Conservation (phyloP, 2,888 invertebrate species). For the Troides oblongomaculatus region DNA sequence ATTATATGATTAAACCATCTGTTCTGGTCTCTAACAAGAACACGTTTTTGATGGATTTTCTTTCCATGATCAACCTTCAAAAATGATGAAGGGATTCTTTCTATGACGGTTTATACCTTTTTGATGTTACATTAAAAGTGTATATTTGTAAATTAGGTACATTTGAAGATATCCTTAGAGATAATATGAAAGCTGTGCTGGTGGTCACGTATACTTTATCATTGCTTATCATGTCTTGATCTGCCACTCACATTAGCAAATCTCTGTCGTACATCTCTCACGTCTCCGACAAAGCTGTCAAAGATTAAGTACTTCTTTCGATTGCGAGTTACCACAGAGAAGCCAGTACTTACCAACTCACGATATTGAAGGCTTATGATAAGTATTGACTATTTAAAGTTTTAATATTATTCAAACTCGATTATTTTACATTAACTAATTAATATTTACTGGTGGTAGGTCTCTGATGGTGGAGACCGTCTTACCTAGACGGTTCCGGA, state of each 20-base stretch:
- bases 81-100: too few species aligned
- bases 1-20: too few species aligned
- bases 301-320: slow-evolving; percentile 3
- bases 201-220: slow-evolving; percentile 10
- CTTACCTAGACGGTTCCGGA: too few species aligned
- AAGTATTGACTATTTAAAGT: background rate
- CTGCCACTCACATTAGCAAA: slow-evolving; percentile 13
- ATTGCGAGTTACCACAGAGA: background rate
- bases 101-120: too few species aligned
- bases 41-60: too few species aligned
- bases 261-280: slow-evolving; percentile 2
- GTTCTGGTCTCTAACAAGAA: too few species aligned
- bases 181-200: background rate
- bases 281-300: slow-evolving; percentile 13
- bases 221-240: slow-evolving; percentile 6
- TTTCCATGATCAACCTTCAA: too few species aligned
- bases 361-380: background rate
- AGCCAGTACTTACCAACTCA: background rate
- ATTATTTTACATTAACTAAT: too few species aligned
- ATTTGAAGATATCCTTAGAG: background rate
- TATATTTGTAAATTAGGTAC: background rate
- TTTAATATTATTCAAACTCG: background rate
- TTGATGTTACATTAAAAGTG: background rate
- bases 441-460: too few species aligned
- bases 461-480: too few species aligned